phyloP scores from a whole-genome alignment of 2,113 vertebrate species.

The Mus musculus region GRCm39 chr10:89167001-89167500 shows the following conservation, averaged over 20 bases:
- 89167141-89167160: not conserved
- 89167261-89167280: not conserved
- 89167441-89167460: too few species aligned
- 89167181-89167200: not conserved
- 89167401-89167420: too few species aligned
- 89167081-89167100: not conserved
- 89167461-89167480: too few species aligned
- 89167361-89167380: too few species aligned
- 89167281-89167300: not conserved
- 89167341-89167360: too few species aligned
- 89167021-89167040: not conserved
- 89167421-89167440: too few species aligned
- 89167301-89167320: not conserved
- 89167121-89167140: not conserved
- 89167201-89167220: not conserved
- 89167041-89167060: not conserved
- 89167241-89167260: slow-evolving; percentile 29
- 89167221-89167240: not conserved
- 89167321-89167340: not conserved
- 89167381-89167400: too few species aligned
- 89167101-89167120: not conserved
- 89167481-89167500: too few species aligned
- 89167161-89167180: not conserved
- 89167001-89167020: not conserved
- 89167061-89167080: slow-evolving; percentile 20